These are phyloP conservation scores for Pentamera pediparva DNA, from an alignment of 53 echinoderm and acorn worm species.

Conservation along the genomic window DNA sequence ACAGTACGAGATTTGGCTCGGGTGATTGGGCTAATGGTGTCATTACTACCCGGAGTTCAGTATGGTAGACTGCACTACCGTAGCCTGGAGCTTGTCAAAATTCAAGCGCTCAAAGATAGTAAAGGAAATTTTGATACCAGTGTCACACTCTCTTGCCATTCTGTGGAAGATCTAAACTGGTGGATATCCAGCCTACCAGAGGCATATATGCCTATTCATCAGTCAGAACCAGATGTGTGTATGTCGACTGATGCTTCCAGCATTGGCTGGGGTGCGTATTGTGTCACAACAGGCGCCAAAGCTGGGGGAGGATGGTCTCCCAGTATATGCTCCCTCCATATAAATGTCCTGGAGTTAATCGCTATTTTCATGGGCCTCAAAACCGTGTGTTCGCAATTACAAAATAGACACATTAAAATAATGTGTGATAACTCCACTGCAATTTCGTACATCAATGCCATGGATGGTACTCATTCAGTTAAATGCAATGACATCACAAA, in stretches of 20 bases:
- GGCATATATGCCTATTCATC: neutral
- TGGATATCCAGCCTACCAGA: neutral
- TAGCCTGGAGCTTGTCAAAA: neutral
- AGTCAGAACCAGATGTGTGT: neutral
- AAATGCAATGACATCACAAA: neutral
- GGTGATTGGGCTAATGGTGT: neutral
- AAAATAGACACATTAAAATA: slow-evolving; percentile 2
- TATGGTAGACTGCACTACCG: neutral
- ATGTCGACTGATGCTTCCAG: slow-evolving; percentile 7
- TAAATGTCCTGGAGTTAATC: neutral
- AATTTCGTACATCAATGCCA: neutral
- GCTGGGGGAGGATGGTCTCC: neutral
- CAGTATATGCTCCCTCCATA: neutral
- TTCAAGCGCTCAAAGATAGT: neutral
- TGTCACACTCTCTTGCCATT: neutral
- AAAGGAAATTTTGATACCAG: neutral
- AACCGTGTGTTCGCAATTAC: neutral
- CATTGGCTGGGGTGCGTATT: neutral
- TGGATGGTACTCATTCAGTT: neutral
- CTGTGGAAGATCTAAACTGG: neutral
- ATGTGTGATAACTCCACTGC: slow-evolving; percentile 7
- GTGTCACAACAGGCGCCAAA: neutral
- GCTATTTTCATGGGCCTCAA: neutral
- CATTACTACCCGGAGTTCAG: neutral
- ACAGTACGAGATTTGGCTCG: neutral